Evolutionary conservation across 2,888 invertebrate species (phyloP), one percentile per base, ranked within the genome.

Genomic region (Drosophila sordidula): DNA sequence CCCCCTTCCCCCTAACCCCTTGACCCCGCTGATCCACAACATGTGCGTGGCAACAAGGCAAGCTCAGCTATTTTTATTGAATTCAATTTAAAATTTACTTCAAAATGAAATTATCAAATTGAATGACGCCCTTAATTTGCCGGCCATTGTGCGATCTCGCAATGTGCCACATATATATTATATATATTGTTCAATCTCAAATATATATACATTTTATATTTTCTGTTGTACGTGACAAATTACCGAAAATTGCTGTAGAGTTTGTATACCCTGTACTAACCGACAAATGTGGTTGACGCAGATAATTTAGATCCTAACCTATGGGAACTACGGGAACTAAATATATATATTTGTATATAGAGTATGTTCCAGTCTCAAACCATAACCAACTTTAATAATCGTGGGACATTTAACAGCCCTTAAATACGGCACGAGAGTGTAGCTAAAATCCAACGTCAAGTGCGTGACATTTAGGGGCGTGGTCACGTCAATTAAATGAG

Each of bases 71-170:
- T 52, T 54, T 56, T 62, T 47, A 69, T 78, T 75, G 47, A 85
- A 81, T 87, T 79, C 57, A 81, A 85, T 87, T 81, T 80, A 65
- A 73, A 77, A 77, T 87, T 76, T 62, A 54, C 64, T 64, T 55
- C 49, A 39, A 78, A 82, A 87, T 72, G 46, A 75, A 80, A 84
- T 82, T 84, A 80, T 72, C 63, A 67, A 75, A 78, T 81, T 75
- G 85, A 82, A 82, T 82, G 72, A 65, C 12, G 49, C 54, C 67
- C 85, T 84, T 84, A 84, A 82, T 85, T 87, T 85, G 55, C 41
- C 42, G 44, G 49, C 58, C 57, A 85, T 76, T 74, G 87, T 80
- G 38, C 9, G 39, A 11, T 6, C 39, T 32, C 6, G 18, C 8
- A 25, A 38, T 16, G 49, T 18, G 12, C 26, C 29, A 14, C 14